phyloP scores from a whole-genome alignment of 2,888 invertebrate genomes.

The Cheilosia vulpina region DNA sequence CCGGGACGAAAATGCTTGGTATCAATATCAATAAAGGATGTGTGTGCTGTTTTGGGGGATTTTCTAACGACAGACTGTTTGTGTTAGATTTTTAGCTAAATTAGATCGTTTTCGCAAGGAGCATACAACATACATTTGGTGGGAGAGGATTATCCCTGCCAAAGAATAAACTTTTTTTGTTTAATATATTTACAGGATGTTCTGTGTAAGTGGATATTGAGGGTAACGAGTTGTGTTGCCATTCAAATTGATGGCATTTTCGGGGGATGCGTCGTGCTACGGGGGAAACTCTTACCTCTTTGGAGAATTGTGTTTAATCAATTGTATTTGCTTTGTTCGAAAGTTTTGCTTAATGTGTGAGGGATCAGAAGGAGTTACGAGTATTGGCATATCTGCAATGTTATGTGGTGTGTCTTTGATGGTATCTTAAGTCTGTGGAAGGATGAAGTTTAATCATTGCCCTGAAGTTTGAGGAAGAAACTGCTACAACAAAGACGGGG shows the following conservation, averaged over 20 bases:
- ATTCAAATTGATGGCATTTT: conserved; percentile 14
- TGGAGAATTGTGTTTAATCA: conserved; percentile 15
- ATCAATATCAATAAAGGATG: conserved; percentile 59
- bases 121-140: conserved; percentile 1
- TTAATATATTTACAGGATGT: conserved; percentile 33
- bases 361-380: not conserved
- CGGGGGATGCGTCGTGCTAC: not conserved
- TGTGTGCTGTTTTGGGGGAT: conserved; percentile 44
- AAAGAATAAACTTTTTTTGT: conserved; percentile 19
- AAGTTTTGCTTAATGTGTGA: conserved; percentile 4
- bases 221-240: conserved; percentile 1
- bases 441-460: conserved; percentile 1
- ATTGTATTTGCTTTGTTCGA: conserved; percentile 1
- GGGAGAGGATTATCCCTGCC: not conserved
- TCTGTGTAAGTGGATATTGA: conserved; percentile 14
- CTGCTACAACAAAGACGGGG: no score
- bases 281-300: not conserved
- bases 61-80: conserved; percentile 39
- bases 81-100: conserved; percentile 48
- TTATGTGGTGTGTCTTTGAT: not conserved
- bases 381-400: not conserved
- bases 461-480: no score
- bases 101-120: conserved; percentile 39
- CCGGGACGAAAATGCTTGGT: not conserved
- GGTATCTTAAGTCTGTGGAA: not conserved